Percentiles rank a stretch among this genome's conserved stretches.
phyloP scores from a whole-genome alignment of 2,888 invertebrate genomes.

The Cheilosia soror region DNA sequence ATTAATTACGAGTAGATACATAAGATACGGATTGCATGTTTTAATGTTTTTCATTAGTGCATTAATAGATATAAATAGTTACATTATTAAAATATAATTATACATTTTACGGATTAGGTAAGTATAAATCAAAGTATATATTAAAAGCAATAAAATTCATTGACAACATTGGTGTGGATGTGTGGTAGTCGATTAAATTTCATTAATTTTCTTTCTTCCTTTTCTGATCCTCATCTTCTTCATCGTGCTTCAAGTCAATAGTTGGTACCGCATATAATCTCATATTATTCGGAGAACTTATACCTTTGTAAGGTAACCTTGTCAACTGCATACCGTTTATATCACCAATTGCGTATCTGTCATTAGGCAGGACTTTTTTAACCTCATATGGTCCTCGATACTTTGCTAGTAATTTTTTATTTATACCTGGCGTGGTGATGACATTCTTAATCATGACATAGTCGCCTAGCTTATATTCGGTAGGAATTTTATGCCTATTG shows the following conservation, averaged over 20 bases:
- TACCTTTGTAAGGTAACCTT: constrained; percentile 36
- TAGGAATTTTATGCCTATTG: constrained; percentile 36
- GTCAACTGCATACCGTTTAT: constrained; percentile 40
- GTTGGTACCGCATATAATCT: constrained; percentile 30
- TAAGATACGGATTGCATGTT: not conserved
- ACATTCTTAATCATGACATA: constrained; percentile 69
- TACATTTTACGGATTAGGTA: not conserved
- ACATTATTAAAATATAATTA: not conserved
- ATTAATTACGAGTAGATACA: not conserved
- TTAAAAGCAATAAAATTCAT: constrained; percentile 5
- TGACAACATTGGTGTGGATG: not conserved
- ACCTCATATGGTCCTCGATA: constrained; percentile 44
- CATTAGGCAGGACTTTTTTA: constrained; percentile 37
- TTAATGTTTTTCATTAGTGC: not conserved
- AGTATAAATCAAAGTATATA: not conserved
- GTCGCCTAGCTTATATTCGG: constrained; percentile 48
- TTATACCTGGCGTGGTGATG: constrained; percentile 38
- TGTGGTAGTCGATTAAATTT: not conserved
- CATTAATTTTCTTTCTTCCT: constrained; percentile 1
- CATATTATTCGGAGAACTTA: constrained; percentile 35
- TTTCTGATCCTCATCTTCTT: not conserved
- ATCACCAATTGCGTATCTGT: constrained; percentile 42
- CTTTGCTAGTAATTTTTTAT: constrained; percentile 50
- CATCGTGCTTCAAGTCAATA: constrained; percentile 23
- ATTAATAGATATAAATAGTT: constrained; percentile 1